These are phyloP conservation scores for Agrypnia vestita DNA, from an alignment of 1,140 invertebrate species.

Conservation along the genomic window DNA sequence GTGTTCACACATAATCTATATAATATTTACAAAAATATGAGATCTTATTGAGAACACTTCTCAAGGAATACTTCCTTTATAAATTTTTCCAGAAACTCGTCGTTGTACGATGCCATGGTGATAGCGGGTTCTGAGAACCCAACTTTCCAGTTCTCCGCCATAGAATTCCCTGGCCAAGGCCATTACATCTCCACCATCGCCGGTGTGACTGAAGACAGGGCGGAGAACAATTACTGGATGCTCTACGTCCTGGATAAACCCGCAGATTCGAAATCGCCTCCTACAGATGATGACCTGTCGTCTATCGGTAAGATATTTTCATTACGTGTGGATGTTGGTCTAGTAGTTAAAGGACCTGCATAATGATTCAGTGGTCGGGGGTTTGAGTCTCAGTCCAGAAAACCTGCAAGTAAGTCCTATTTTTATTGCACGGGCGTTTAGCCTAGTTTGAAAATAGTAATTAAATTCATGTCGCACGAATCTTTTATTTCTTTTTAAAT, in stretches of 20 bases:
- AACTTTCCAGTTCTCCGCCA: background rate
- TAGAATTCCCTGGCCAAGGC: background rate
- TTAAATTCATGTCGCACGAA: too few relatives aligned
- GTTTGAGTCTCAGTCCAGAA: too few relatives aligned
- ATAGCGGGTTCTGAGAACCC: background rate
- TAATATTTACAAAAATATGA: too few relatives aligned
- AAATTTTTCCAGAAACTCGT: background rate
- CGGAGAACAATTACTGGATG: background rate
- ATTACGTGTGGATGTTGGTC: too few relatives aligned
- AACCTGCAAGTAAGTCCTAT: too few relatives aligned
- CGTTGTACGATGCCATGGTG: constrained; percentile 18
- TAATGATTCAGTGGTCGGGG: too few relatives aligned
- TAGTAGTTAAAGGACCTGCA: too few relatives aligned
- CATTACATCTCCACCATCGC: constrained; percentile 23
- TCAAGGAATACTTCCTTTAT: background rate
- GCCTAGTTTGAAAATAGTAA: too few relatives aligned
- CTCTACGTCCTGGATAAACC: constrained; percentile 7
- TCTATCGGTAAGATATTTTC: constrained; percentile 11
- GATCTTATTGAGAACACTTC: too few relatives aligned
- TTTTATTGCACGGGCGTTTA: too few relatives aligned
- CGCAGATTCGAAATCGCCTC: background rate
- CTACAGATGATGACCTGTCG: background rate
- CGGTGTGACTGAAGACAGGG: constrained; percentile 2
- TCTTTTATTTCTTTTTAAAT: too few relatives aligned
- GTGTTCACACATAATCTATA: too few relatives aligned